Evolutionary conservation across 2,113 vertebrate species (phyloP).

Genomic region (Rhadina sibilatrix): DNA sequence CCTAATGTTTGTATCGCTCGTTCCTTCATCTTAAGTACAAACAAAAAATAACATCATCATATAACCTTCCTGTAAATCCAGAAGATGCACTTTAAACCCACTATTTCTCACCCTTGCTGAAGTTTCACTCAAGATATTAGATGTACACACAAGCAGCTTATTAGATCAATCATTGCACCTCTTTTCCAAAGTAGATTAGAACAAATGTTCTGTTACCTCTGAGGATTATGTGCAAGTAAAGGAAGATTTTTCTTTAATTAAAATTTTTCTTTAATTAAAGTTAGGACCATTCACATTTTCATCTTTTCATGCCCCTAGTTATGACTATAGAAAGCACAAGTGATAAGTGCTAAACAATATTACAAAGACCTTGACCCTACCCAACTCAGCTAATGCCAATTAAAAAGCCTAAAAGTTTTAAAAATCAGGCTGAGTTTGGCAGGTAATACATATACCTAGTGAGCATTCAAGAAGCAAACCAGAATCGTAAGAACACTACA

Average conservation of each 20-base stretch:
- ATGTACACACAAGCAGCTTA: not conserved
- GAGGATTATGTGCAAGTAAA: not conserved
- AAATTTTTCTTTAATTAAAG: not conserved
- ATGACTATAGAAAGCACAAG: not conserved
- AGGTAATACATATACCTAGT: not conserved
- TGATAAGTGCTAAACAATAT: not conserved
- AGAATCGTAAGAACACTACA: not conserved
- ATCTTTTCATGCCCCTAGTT: not conserved
- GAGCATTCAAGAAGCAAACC: not conserved
- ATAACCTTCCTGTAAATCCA: not conserved
- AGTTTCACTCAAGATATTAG: not conserved
- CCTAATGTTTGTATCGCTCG: constrained; percentile 91
- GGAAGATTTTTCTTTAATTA: not conserved
- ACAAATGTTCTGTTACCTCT: not conserved
- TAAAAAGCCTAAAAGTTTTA: not conserved
- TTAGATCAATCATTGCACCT: not conserved
- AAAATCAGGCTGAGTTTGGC: not conserved
- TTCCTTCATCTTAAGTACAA: constrained; percentile 90
- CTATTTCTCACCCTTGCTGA: not conserved
- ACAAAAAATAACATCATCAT: not conserved
- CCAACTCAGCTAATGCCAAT: not conserved
- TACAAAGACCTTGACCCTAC: not conserved
- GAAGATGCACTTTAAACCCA: not conserved
- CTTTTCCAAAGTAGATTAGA: not conserved
- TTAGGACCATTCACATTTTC: not conserved